Evolutionary conservation across 2,888 invertebrate species (phyloP), one percentile per base, ranked within the genome.

Genomic region (Lasioglossum morio): DNA sequence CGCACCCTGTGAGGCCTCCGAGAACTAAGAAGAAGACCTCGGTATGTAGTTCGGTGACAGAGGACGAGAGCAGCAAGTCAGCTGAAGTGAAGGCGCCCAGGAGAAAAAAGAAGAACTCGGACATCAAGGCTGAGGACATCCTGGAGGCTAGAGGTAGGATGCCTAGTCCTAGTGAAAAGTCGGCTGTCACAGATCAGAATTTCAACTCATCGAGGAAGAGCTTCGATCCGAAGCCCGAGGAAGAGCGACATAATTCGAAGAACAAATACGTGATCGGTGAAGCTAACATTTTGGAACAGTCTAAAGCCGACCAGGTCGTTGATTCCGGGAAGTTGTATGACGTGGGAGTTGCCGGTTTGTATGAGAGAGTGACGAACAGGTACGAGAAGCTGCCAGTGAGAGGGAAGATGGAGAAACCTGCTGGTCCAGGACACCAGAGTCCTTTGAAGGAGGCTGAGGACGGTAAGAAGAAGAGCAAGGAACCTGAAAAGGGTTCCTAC

Each of bases 21-120:
- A 96, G 98, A 80, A 97, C 97, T 91, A 98, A 98, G 94, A 96
- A 97, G 84, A 96, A 97, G 85, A 96, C 96, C 85, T 96, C 97
- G 2, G 94, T 95, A 4, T 97, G 91, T 76, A 93, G 92, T 84
- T 88, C 91, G 14, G 89, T 90, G 23, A 94, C 87, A 53, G 93
- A 92, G 89, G 87, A 92, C 7, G 92, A 91, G 81, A 86, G 91
- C n/a, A 82, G 84, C 89, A 92, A 95, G 92, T 83, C 91, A 84
- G 83, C 76, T 10, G 95, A 95, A 82, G n/a, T 84, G 3, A 96
- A 96, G 90, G 95, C 96, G 4, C 92, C 91, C 1, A 90, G 86
- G 60, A 92, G 89, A 63, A 92, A 92, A 72, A 94, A 94, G 74
- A 93, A 94, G 70, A 91, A 89, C 7, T 93, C 94, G 4, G 95